phyloP scores from a whole-genome alignment of 2,113 vertebrate species.

The Onychostoma macrolepis region DNA sequence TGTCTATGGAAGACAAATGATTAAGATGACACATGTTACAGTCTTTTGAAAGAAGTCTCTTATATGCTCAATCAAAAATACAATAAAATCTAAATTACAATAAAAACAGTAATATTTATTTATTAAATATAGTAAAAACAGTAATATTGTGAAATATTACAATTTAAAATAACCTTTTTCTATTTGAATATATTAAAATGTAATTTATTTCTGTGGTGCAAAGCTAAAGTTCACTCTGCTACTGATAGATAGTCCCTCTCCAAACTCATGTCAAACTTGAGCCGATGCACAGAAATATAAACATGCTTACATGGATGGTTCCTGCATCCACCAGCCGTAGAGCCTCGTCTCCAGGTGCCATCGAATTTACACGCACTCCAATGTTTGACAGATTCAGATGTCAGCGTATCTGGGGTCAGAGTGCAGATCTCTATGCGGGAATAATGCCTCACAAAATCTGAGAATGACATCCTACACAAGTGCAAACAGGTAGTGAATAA shows the following conservation, averaged over 20 bases:
- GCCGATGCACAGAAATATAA: not conserved
- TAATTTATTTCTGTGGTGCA: too few species aligned
- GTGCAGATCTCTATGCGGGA: conserved; percentile 89
- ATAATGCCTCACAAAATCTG: conserved; percentile 82
- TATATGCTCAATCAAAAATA: too few species aligned
- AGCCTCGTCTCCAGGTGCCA: conserved; percentile 83
- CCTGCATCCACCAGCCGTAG: conserved; percentile 84
- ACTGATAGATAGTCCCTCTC: too few species aligned
- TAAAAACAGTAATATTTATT: too few species aligned
- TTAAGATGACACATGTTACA: not conserved
- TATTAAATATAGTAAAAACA: not conserved
- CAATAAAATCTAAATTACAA: too few species aligned
- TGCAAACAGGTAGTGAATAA: conserved; percentile 20
- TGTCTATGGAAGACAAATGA: conserved; percentile 66
- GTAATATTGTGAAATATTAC: too few species aligned
- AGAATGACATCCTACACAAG: conserved; percentile 82
- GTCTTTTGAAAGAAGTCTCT: too few species aligned
- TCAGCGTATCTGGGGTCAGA: conserved; percentile 83
- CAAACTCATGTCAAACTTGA: too few species aligned
- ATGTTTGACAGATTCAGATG: conserved; percentile 78
- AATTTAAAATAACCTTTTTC: not conserved
- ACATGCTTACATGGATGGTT: conserved; percentile 77
- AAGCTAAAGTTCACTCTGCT: not conserved
- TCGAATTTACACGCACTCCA: conserved; percentile 83
- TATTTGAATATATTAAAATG: not conserved